phyloP scores from a whole-genome alignment of 2,797 vertebrate genomes.

The Chelmon rostratus region DNA sequence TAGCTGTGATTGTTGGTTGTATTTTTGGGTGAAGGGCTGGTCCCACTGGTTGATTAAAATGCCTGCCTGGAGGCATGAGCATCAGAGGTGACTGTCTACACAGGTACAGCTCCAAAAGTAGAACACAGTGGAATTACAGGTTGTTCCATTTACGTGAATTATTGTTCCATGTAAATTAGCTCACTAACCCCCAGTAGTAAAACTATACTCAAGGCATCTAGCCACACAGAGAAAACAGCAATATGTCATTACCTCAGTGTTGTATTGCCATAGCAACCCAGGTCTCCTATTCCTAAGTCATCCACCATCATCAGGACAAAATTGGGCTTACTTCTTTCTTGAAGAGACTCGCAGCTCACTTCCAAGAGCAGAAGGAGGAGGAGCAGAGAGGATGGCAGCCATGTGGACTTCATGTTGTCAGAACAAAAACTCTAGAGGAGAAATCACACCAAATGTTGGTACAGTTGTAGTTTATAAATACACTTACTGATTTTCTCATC shows the following conservation, averaged over 20 bases:
- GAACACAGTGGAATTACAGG: neutral
- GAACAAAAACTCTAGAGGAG: neutral
- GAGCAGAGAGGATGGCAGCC: constrained; percentile 46
- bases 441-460: neutral
- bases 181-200: neutral
- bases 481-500: neutral
- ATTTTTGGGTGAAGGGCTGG: neutral
- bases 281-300: constrained; percentile 94
- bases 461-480: neutral
- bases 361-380: constrained; percentile 46
- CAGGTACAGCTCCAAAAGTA: too few species aligned
- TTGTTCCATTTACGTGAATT: too few species aligned
- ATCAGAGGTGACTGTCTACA: neutral
- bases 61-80: neutral
- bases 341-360: constrained; percentile 5
- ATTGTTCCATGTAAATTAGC: neutral
- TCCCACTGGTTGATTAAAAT: neutral
- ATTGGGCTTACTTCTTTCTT: constrained; percentile 79
- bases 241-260: constrained; percentile 87
- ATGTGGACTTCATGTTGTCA: constrained; percentile 28
- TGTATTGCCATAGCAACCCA: constrained; percentile 93
- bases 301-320: constrained; percentile 93
- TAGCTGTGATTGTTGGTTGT: neutral
- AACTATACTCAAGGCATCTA: neutral
- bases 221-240: neutral